These are phyloP conservation scores for Microchrysa polita DNA, from an alignment of 2,888 invertebrate genomes.

Conservation along the genomic window DNA sequence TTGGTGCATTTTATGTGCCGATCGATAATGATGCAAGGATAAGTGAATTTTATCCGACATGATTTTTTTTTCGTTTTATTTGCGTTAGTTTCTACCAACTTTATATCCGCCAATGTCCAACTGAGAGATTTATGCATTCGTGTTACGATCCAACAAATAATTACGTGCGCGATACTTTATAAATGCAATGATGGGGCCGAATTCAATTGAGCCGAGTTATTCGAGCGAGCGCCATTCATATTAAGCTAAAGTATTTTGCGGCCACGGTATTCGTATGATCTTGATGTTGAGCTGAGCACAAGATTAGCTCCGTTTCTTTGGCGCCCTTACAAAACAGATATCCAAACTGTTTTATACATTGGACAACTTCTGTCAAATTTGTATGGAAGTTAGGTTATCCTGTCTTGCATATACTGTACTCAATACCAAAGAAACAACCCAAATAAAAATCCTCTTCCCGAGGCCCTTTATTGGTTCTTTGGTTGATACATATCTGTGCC, in stretches of 20 bases:
- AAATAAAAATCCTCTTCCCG: background rate
- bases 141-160: constrained; percentile 40
- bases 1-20: too few species aligned
- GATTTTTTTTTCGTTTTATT: background rate
- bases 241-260: too few species aligned
- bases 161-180: constrained; percentile 29
- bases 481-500: background rate
- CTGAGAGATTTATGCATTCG: constrained; percentile 43
- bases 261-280: too few species aligned
- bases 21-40: constrained; percentile 22
- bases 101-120: background rate
- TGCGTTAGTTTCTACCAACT: too few species aligned
- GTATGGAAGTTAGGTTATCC: too few species aligned
- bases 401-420: constrained; percentile 2
- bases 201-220: constrained; percentile 36
- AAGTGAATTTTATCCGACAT: constrained; percentile 16
- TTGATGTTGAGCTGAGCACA: too few species aligned
- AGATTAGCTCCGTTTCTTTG: too few species aligned
- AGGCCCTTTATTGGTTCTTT: background rate
- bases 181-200: constrained; percentile 26
- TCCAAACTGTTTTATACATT: too few species aligned
- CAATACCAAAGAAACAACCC: background rate
- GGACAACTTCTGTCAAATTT: too few species aligned
- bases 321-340: too few species aligned
- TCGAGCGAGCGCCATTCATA: constrained; percentile 25